A percentile compares a stretch with the other conserved stretches of the same genome.
These are phyloP conservation scores for Engraulis encrasicolus DNA, from an alignment of 2,113 vertebrate genomes.

Conservation along the genomic window DNA sequence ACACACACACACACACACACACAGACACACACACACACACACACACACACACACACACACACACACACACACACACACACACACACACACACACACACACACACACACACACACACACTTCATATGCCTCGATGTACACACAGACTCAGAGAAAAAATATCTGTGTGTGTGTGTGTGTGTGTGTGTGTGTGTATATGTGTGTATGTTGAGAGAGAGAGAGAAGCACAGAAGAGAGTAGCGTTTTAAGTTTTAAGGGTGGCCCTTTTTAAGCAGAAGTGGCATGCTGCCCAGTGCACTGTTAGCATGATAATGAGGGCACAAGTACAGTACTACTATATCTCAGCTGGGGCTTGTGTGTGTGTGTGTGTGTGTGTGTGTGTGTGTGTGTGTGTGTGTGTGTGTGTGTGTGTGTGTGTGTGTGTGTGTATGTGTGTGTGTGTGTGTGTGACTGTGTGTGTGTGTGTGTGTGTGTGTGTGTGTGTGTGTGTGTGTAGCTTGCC, in stretches of 20 bases:
- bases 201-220: background rate
- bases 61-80: no score
- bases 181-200: no score
- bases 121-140: background rate
- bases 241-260: background rate
- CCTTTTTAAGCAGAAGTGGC: background rate
- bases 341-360: constrained; percentile 53
- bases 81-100: no score
- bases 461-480: constrained; percentile 49
- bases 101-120: background rate
- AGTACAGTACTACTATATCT: constrained; percentile 44
- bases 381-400: constrained; percentile 33
- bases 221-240: background rate
- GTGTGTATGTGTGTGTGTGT: constrained; percentile 33
- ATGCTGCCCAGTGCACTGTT: background rate
- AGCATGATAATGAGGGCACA: constrained; percentile 32
- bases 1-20: background rate
- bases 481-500: background rate
- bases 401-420: constrained; percentile 49
- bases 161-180: background rate
- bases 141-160: background rate
- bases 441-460: constrained; percentile 38
- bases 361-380: constrained; percentile 33
- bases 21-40: no score
- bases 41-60: no score